Base-by-base conservation (phyloP, 1,140 invertebrate species). In the Goniozus legneri region DNA sequence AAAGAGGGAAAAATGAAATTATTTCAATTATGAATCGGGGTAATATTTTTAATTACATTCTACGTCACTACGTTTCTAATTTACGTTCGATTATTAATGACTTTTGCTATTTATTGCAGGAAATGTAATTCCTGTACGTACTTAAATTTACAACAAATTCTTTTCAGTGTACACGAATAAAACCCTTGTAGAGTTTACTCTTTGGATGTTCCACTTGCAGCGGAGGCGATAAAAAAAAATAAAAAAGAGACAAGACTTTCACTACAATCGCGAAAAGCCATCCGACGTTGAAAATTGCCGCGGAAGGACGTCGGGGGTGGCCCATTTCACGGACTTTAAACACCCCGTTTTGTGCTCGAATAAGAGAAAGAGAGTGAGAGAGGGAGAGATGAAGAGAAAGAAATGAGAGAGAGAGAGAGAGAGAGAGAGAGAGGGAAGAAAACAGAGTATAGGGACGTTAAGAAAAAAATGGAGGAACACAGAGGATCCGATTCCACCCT, bases 261-360 rank as follows among this genome's bases (percentile, higher is more conserved):
- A n/a, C n/a, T n/a, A n/a, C n/a, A n/a, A n/a, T n/a, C n/a, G n/a
- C n/a, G n/a, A n/a, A n/a, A 10, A 27, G 24, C 10, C 24, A 10
- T 27, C 24, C 24, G 24, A 27, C 4, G 10, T 4, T 27, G 24
- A 10, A 10, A 27, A 27, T 42, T 18, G 15, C n/a, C 14, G 4
- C n/a, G 8, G 34, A 19, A 24, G 30, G 44, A 27, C 24, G 24
- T 6, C 10, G 24, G 27, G 31, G 32, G 40, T 33, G 39, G 36
- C 8, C 45, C 53, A 44, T 55, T 55, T 55, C 53, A 55, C 53
- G 45, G 53, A 20, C 38, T 53, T 56, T 56, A 49, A 56, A 53
- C 50, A 49, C 21, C 22, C 55, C 27, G 31, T 30, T 30, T n/a
- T n/a, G n/a, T n/a, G n/a, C n/a, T 42, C 27, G 37, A 41, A 42